phyloP scores from a whole-genome alignment of 2,113 vertebrate genomes.

The Phyllopteryx taeniolatus region DNA sequence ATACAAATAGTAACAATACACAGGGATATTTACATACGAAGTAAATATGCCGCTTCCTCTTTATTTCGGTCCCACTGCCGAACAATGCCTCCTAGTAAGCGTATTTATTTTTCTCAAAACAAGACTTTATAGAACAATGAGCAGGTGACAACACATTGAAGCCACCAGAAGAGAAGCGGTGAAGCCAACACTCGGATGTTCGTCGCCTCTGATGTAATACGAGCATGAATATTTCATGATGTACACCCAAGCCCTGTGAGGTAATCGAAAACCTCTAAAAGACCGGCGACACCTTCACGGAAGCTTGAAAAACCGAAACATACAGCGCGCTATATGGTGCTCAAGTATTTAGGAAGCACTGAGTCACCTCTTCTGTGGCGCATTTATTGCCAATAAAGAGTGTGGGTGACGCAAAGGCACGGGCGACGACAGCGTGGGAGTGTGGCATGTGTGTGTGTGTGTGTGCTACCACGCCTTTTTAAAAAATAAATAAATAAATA shows the following conservation, averaged over 20 bases:
- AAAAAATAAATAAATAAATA: not conserved
- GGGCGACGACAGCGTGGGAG: conserved; percentile 19
- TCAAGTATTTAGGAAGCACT: not conserved
- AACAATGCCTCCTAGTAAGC: conserved; percentile 39
- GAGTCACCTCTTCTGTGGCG: conserved; percentile 38
- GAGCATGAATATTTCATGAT: not conserved
- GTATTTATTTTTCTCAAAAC: conserved; percentile 48
- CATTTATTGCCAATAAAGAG: conserved; percentile 16
- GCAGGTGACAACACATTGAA: conserved; percentile 56
- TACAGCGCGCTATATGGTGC: not conserved
- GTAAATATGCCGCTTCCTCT: not conserved
- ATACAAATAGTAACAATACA: not conserved
- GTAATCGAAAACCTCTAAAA: conserved; percentile 1
- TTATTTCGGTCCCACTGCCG: conserved; percentile 37
- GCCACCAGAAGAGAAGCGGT: conserved; percentile 18
- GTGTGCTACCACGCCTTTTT: not conserved
- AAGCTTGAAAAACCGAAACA: not conserved
- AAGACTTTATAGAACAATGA: conserved; percentile 56
- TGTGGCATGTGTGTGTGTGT: conserved; percentile 10
- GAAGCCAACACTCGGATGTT: conserved; percentile 29
- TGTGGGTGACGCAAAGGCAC: not conserved
- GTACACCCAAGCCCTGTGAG: not conserved
- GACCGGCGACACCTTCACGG: conserved; percentile 1
- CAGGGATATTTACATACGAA: not conserved
- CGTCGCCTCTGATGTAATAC: conserved; percentile 4